Evolutionary conservation across 1,140 invertebrate genomes (phyloP).

Genomic region (Drosophila sulfurigaster): DNA sequence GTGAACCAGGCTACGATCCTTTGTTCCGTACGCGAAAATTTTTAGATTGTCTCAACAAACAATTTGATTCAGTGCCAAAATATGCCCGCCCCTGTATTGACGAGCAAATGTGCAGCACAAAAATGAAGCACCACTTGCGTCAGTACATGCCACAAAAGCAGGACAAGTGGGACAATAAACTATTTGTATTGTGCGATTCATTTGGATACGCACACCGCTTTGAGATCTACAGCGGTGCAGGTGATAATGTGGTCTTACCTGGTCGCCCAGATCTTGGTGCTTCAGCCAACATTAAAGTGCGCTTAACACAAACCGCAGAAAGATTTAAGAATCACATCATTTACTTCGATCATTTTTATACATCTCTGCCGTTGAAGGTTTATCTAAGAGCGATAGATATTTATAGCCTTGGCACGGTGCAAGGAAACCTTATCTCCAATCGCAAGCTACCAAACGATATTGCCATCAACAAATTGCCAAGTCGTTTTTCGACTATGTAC

Average conservation of each 20-base stretch:
- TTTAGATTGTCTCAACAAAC: conserved; percentile 3
- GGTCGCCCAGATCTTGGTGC: conserved; percentile 27
- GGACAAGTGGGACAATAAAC: conserved; percentile 28
- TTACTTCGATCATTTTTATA: conserved; percentile 25
- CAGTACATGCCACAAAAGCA: conserved; percentile 13
- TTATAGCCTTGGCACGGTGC: conserved; percentile 17
- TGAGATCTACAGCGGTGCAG: conserved; percentile 26
- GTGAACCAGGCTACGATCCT: conserved; percentile 46
- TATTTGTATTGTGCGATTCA: conserved; percentile 34
- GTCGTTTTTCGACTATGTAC: conserved; percentile 23
- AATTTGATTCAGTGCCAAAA: too few species aligned
- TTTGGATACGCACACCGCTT: conserved; percentile 28
- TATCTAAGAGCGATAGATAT: conserved; percentile 16
- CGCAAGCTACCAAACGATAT: conserved; percentile 9
- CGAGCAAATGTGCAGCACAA: conserved; percentile 24
- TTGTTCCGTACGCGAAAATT: neutral
- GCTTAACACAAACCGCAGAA: neutral
- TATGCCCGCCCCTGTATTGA: conserved; percentile 11
- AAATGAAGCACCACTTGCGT: neutral
- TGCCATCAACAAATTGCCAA: conserved; percentile 19
- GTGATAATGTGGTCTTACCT: conserved; percentile 22
- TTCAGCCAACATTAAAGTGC: conserved; percentile 9
- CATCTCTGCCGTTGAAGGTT: conserved; percentile 14
- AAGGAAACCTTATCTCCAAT: conserved; percentile 16
- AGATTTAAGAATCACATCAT: neutral